phyloP scores from a whole-genome alignment of 2,113 vertebrate species.

The Cephalophus harveyi region DNA sequence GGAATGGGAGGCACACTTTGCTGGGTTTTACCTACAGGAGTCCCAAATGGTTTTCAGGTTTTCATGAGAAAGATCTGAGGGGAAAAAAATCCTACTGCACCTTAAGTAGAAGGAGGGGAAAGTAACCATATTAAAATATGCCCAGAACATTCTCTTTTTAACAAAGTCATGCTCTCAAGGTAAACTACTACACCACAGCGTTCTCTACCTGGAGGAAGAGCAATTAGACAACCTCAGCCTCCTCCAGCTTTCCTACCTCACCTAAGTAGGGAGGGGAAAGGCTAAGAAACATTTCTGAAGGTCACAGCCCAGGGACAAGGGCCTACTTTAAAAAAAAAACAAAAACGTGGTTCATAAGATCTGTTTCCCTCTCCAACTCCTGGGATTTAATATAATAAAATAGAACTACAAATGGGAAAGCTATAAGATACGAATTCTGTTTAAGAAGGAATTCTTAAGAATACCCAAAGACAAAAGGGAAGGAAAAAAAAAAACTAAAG shows the following conservation, averaged over 20 bases:
- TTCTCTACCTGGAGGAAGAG: background rate
- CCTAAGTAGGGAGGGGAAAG: background rate
- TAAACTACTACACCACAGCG: background rate
- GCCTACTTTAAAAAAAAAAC: background rate
- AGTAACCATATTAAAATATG: background rate
- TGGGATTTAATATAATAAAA: background rate
- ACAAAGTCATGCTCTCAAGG: background rate
- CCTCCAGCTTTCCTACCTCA: background rate
- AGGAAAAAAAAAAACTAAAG: background rate
- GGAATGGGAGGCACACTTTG: background rate
- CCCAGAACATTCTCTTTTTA: background rate
- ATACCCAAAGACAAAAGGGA: background rate
- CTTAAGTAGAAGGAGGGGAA: background rate
- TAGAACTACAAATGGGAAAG: background rate
- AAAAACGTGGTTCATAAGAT: background rate
- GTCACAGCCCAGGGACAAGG: background rate
- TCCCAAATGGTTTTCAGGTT: background rate
- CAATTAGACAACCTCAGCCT: background rate
- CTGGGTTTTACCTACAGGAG: background rate
- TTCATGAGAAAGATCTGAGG: background rate
- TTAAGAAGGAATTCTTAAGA: background rate
- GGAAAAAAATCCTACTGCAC: background rate
- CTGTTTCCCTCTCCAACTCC: background rate
- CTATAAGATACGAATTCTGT: background rate
- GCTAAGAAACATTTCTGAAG: background rate